These are phyloP conservation scores for Argyresthia albistria DNA, from an alignment of 2,888 invertebrate species.

Conservation along the genomic window DNA sequence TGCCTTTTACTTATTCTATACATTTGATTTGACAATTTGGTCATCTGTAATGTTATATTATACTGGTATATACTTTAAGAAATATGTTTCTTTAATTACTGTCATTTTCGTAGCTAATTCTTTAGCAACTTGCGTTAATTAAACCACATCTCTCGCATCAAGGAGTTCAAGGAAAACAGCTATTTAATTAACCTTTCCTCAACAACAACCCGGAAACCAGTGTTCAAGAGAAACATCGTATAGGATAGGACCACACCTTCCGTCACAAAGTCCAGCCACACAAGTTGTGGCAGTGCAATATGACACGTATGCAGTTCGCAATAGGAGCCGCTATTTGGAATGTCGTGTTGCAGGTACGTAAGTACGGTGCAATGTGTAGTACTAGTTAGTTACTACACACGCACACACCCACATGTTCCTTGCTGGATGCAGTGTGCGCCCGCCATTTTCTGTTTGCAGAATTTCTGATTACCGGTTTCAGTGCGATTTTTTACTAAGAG, in stretches of 20 bases:
- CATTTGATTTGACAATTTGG: neutral
- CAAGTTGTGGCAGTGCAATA: neutral
- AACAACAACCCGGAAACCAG: constrained; percentile 39
- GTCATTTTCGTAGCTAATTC: too few relatives aligned
- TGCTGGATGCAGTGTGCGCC: constrained; percentile 29
- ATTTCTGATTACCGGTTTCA: neutral
- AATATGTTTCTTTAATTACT: too few relatives aligned
- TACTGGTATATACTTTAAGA: too few relatives aligned
- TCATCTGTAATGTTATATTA: too few relatives aligned
- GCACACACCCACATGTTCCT: constrained; percentile 23
- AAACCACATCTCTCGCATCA: too few relatives aligned
- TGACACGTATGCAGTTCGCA: neutral
- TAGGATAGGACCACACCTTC: constrained; percentile 35
- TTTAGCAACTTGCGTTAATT: too few relatives aligned
- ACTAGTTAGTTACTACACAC: constrained; percentile 26
- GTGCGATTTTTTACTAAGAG: neutral
- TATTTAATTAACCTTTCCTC: too few relatives aligned
- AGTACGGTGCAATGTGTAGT: constrained; percentile 30
- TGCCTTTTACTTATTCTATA: too few relatives aligned
- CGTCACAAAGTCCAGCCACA: neutral
- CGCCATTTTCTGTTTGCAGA: constrained; percentile 30
- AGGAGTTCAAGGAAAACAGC: too few relatives aligned
- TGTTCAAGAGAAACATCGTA: constrained; percentile 34
- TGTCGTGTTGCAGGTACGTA: constrained; percentile 27
- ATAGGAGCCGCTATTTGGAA: neutral